Evolutionary conservation across 2,797 vertebrate genomes (phyloP), one percentile per base, ranked within the genome.

Genomic region (Furcifer pardalis): DNA sequence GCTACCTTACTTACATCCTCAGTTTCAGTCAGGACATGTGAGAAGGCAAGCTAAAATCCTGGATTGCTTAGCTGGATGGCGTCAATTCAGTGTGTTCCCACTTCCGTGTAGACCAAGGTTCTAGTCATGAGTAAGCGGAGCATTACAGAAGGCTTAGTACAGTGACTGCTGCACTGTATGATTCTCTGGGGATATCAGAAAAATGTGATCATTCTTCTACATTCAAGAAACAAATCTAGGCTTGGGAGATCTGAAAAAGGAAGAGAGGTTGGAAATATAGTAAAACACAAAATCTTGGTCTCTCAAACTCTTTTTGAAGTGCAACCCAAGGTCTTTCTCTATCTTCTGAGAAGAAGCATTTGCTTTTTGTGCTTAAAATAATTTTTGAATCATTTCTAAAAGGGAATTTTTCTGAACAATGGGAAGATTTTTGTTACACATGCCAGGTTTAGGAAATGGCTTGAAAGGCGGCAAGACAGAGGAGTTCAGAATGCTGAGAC

Each of bases 401-500:
- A 81, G 49, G 37, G 7, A 15, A 66, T 84, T 71, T 42, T 9
- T 0, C 7, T 71, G 79, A 76, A 49, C 35, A 15, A 49, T 8
- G 15, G 35, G 7, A 49, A 60, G 71, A 65, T 7, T 88, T 92
- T 84, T 63, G 40, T 44, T 87, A 56, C 86, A 42, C 68, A 85
- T 52, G n/a, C 25, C 0, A 10, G 65, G 62, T 85, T 81, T 68
- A 86, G 87, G 75, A 89, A 62, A 81, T 27, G 62, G 40, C 49
- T 90, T 74, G 75, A 84, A 91, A 92, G 59, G n/a, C 59, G 77
- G 21, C 32, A 44, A 5, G 77, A 86, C 85, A 66, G 62, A 66
- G 82, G 85, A 81, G 66, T 75, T 87, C 66, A 75, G 7, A 40
- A 82, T 66, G 1, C 71, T 84, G 79, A 88, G 86, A 59, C 40